phyloP scores from a whole-genome alignment of 2,888 invertebrate species.

The Drosophila mettleri region DNA sequence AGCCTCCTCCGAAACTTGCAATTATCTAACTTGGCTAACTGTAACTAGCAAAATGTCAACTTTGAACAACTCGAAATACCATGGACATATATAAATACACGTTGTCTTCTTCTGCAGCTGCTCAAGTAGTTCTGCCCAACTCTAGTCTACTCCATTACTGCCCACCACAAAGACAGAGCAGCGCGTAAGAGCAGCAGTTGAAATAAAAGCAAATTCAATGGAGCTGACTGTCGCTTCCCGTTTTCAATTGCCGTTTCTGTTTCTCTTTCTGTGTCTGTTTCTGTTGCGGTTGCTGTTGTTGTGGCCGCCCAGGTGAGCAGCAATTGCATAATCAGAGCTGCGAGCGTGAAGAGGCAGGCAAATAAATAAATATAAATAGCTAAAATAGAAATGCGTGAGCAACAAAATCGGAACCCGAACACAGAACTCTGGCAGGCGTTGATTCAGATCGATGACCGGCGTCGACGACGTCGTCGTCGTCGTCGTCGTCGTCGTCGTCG shows the following conservation, averaged over 20 bases:
- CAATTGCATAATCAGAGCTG: constrained; percentile 56
- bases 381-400: constrained; percentile 67
- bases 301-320: constrained; percentile 52
- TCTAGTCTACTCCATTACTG: constrained; percentile 13
- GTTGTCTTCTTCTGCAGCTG: constrained; percentile 22
- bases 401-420: constrained; percentile 22
- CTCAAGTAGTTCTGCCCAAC: neutral
- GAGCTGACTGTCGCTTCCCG: constrained; percentile 24
- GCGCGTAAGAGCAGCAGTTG: neutral
- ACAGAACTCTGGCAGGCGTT: constrained; percentile 35
- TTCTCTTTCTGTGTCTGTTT: neutral
- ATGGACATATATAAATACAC: constrained; percentile 31
- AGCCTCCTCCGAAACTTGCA: neutral
- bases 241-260: constrained; percentile 9
- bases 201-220: constrained; percentile 16
- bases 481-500: constrained; percentile 44
- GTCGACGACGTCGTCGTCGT: constrained; percentile 38
- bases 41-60: constrained; percentile 33
- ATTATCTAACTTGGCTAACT: constrained; percentile 14
- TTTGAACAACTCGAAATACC: constrained; percentile 21
- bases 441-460: constrained; percentile 82
- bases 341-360: constrained; percentile 46
- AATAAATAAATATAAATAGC: constrained; percentile 71
- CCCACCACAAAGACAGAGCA: constrained; percentile 27
- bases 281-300: neutral